These are phyloP conservation scores for Oceanodroma tethys DNA, from an alignment of 2,113 vertebrate genomes.

Conservation along the genomic window DNA sequence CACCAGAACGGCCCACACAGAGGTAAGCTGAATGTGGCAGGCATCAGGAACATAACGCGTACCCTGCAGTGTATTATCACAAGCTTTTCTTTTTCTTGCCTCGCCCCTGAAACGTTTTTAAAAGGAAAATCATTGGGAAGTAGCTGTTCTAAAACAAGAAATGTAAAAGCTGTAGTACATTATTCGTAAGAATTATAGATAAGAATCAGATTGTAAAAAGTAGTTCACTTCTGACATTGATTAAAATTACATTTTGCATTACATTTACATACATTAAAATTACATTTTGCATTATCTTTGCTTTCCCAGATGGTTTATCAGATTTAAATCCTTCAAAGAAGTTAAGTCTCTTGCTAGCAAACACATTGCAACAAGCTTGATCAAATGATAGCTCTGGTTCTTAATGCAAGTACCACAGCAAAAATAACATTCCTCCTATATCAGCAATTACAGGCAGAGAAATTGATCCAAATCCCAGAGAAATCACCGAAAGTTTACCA, in stretches of 20 bases:
- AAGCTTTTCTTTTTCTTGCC: neutral
- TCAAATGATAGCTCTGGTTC: neutral
- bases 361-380: neutral
- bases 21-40: neutral
- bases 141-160: neutral
- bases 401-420: neutral
- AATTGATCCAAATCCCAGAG: neutral
- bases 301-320: slow-evolving; percentile 17
- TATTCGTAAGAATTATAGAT: neutral
- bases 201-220: neutral
- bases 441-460: neutral
- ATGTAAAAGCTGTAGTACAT: neutral
- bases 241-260: slow-evolving; percentile 29
- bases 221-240: neutral
- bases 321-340: neutral
- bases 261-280: slow-evolving; percentile 21
- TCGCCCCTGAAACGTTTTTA: neutral
- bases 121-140: neutral
- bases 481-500: neutral
- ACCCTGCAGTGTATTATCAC: neutral
- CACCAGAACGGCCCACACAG: neutral
- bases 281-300: neutral
- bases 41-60: rapidly evolving
- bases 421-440: neutral
- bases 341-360: neutral